Evolutionary conservation across 92 coral and sea anemone genomes (phyloP).

Genomic region (Umimayanthus chanpuru): DNA sequence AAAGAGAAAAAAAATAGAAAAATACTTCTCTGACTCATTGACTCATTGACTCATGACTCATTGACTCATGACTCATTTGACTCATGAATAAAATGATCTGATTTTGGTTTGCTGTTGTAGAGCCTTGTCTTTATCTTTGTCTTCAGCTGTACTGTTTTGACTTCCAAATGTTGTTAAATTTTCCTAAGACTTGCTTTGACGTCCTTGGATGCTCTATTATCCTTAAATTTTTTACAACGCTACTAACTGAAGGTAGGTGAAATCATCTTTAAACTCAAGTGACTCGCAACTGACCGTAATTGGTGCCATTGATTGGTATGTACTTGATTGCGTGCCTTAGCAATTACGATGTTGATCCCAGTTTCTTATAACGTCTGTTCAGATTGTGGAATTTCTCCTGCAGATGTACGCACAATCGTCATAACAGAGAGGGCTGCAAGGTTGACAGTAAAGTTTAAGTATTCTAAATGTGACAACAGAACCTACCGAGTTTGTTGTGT

Average conservation of each 20-base stretch:
- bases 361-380: neutral
- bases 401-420: slow-evolving; percentile 12
- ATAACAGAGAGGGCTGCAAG: slow-evolving; percentile 2
- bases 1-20: too few species aligned
- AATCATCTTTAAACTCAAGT: neutral
- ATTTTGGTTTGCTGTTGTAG: neutral
- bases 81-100: too few species aligned
- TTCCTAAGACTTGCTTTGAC: neutral
- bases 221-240: neutral
- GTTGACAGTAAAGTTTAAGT: slow-evolving; percentile 1
- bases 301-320: neutral
- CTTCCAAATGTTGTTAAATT: neutral
- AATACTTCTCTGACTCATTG: too few species aligned
- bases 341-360: slow-evolving; percentile 7
- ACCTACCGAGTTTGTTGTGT: slow-evolving; percentile 1
- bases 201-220: neutral
- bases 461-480: slow-evolving; percentile 29
- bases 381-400: neutral
- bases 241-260: neutral
- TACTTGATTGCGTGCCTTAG: neutral
- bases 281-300: neutral
- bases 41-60: too few species aligned
- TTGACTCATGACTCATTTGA: too few species aligned
- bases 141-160: neutral
- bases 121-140: neutral